phyloP scores from a whole-genome alignment of 2,888 invertebrate species.

The Sialis fuliginosa region DNA sequence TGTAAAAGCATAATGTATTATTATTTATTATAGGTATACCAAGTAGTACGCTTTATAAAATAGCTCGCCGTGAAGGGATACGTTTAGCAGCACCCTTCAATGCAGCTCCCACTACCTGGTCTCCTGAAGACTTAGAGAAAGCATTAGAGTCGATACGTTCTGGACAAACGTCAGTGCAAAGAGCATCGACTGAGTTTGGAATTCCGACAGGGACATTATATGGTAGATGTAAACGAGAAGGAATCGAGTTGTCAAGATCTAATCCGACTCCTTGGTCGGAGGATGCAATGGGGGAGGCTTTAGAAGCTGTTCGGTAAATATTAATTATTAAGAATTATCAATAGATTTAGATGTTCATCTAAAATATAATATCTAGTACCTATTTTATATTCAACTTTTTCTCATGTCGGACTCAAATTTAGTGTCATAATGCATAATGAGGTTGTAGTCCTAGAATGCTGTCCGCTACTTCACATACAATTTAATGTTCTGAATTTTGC shows the following conservation, averaged over 20 bases:
- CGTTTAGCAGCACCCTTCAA: constrained; percentile 78
- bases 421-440: too few species aligned
- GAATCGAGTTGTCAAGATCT: constrained; percentile 72
- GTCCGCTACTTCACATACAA: too few species aligned
- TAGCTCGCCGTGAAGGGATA: constrained; percentile 77
- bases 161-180: constrained; percentile 68
- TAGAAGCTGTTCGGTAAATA: constrained; percentile 66
- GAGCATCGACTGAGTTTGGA: constrained; percentile 71
- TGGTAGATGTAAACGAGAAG: constrained; percentile 76
- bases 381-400: too few species aligned
- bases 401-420: too few species aligned
- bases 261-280: constrained; percentile 92
- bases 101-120: constrained; percentile 78
- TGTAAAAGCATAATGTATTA: background rate
- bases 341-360: too few species aligned
- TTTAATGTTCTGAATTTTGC: too few species aligned
- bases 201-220: constrained; percentile 81
- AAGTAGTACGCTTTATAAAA: constrained; percentile 81
- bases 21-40: constrained; percentile 47
- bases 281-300: constrained; percentile 78
- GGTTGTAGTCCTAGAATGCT: too few species aligned
- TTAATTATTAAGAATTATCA: too few species aligned
- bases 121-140: constrained; percentile 64
- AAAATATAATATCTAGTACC: too few species aligned
- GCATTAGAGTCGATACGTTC: constrained; percentile 67